Evolutionary conservation across 2,797 vertebrate genomes (phyloP).

Genomic region (Peromyscus eremicus): DNA sequence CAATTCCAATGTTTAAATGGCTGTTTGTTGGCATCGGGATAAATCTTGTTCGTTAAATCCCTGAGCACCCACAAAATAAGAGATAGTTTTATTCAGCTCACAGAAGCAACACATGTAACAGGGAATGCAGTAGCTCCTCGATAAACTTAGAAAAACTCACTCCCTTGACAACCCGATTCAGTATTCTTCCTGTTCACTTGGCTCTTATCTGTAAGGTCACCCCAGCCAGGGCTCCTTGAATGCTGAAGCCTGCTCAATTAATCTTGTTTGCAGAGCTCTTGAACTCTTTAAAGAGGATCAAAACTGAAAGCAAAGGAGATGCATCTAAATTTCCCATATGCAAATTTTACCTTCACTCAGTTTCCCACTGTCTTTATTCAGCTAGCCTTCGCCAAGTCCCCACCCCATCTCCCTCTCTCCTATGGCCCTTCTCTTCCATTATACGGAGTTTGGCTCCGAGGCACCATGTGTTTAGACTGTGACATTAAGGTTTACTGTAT

Average conservation of each 20-base stretch:
- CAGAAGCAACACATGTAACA: conserved; percentile 26
- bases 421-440: not conserved
- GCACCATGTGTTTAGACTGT: not conserved
- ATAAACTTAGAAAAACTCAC: conserved; percentile 52
- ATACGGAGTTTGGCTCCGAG: not conserved
- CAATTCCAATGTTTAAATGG: conserved; percentile 39
- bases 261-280: conserved; percentile 79
- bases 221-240: conserved; percentile 63
- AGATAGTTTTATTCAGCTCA: conserved; percentile 45
- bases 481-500: not conserved
- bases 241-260: conserved; percentile 79
- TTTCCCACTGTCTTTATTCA: not conserved
- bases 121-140: conserved; percentile 62
- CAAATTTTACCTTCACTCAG: not conserved
- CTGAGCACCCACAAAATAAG: conserved; percentile 51
- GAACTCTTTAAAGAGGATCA: conserved; percentile 79
- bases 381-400: not conserved
- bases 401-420: not conserved
- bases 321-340: not conserved
- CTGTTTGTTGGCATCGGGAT: conserved; percentile 51
- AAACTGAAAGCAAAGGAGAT: conserved; percentile 70
- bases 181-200: conserved; percentile 69
- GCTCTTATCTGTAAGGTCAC: conserved; percentile 73
- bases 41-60: conserved; percentile 65
- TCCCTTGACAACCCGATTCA: conserved; percentile 76